Evolutionary conservation across 2,113 vertebrate genomes (phyloP), one percentile per base, ranked within the genome.

Genomic region (Poeciliopsis turrubarensis): DNA sequence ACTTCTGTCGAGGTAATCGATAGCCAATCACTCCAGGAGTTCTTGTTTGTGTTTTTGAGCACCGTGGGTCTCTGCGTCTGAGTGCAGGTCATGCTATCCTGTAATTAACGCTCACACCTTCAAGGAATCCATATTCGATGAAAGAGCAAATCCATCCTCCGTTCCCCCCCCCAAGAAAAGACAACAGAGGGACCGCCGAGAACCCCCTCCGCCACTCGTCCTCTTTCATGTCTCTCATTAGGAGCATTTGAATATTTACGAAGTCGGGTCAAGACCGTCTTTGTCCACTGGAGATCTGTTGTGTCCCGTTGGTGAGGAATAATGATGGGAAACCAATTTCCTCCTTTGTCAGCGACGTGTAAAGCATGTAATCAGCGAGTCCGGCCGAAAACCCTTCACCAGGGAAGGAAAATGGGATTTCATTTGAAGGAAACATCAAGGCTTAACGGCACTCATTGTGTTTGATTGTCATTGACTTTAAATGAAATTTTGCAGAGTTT

Each of bases 381-480:
- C 77, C 82, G 65, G 67, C 77, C 80, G 80, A 85, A 83, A 80
- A 76, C 31, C 80, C 69, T 79, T 86, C 70, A 80, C 34, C 51
- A 47, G 65, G 67, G 60, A 60, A 81, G 61, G 75, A 79, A 68
- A 68, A 77, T 68, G 64, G 71, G 30, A 22, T 80, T 89, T 86
- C 61, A 85, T 83, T 89, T 91, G 61, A 78, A 73, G 73, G 77
- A 80, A 86, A 87, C 84, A 77, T 74, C 81, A 73, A 39, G 75
- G 77, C 77, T 57, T 80, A 76, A 72, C 75, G 77, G 82, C 71
- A 73, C 83, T 88, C 70, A 83, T 85, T 85, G 79, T 72, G 57
- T 75, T 64, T 84, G 87, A 90, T 89, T 87, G 80, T 83, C 81
- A 89, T 89, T 77, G 85, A 67, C 72, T 87, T 65, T 67, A 80